Evolutionary conservation across 1,140 invertebrate genomes (phyloP).

Genomic region (Oscheius sp.): DNA sequence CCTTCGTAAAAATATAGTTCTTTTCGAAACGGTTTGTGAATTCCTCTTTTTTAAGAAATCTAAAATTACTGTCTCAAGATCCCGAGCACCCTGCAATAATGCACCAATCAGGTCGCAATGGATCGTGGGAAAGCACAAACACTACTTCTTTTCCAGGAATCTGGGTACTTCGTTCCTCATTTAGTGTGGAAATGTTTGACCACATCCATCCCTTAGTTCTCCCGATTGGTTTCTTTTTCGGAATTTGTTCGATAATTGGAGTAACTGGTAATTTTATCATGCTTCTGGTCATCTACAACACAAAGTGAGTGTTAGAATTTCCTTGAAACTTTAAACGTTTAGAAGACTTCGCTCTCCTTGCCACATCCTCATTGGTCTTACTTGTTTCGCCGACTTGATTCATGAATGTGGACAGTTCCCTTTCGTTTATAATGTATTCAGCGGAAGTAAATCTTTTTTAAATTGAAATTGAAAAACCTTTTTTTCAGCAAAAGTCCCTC

Average conservation of each 20-base stretch:
- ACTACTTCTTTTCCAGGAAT: not conserved
- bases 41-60: too few relatives aligned
- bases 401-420: conserved; percentile 21
- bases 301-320: conserved; percentile 8
- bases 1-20: too few relatives aligned
- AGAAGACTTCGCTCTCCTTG: conserved; percentile 25
- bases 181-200: conserved; percentile 1
- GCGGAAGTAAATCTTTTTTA: not conserved
- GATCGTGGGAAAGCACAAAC: not conserved
- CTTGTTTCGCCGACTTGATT: conserved; percentile 13
- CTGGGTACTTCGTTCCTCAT: not conserved
- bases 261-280: conserved; percentile 16
- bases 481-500: not conserved
- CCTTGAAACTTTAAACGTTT: not conserved
- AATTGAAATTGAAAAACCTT: not conserved
- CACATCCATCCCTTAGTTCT: conserved; percentile 10
- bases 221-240: conserved; percentile 24
- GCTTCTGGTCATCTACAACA: conserved; percentile 6
- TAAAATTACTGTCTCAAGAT: too few relatives aligned
- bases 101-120: not conserved
- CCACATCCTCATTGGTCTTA: conserved; percentile 9
- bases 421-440: conserved; percentile 10
- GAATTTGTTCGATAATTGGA: conserved; percentile 11
- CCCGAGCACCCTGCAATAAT: too few relatives aligned
- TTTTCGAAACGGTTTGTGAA: too few relatives aligned